Evolutionary conservation across 2,888 invertebrate genomes (phyloP).

Genomic region (Teleogryllus oceanicus): DNA sequence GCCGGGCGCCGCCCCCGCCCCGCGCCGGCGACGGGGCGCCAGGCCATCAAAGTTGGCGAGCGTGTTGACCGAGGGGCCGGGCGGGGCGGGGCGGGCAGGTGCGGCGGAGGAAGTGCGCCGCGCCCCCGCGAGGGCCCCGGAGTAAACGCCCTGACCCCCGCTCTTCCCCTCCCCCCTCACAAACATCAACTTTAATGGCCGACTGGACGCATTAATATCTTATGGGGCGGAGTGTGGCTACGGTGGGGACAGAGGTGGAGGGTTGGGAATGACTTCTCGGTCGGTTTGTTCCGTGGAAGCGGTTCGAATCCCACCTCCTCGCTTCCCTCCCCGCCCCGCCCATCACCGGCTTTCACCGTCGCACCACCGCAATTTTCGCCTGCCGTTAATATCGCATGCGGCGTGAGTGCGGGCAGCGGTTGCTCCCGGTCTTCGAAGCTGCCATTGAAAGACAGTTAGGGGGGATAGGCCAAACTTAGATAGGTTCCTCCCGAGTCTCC

Average conservation of each 20-base stretch:
- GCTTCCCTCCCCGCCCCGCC: no score
- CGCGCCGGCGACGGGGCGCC: neutral
- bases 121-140: no score
- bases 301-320: neutral
- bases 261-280: neutral
- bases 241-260: neutral
- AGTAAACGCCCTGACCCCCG: neutral
- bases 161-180: neutral
- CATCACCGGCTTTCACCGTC: no score
- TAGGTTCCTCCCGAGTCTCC: no score
- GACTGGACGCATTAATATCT: conserved; percentile 6
- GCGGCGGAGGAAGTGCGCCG: no score
- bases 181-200: neutral
- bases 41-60: neutral
- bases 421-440: no score
- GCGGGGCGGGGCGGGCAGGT: neutral
- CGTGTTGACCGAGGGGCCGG: neutral
- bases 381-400: no score
- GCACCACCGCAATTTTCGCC: no score
- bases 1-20: neutral
- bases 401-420: no score
- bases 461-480: no score
- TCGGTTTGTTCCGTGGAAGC: neutral
- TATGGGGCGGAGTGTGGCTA: neutral
- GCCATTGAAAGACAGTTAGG: no score